Evolutionary conservation across 2,797 vertebrate species (phyloP).

Genomic region (Avahi laniger): DNA sequence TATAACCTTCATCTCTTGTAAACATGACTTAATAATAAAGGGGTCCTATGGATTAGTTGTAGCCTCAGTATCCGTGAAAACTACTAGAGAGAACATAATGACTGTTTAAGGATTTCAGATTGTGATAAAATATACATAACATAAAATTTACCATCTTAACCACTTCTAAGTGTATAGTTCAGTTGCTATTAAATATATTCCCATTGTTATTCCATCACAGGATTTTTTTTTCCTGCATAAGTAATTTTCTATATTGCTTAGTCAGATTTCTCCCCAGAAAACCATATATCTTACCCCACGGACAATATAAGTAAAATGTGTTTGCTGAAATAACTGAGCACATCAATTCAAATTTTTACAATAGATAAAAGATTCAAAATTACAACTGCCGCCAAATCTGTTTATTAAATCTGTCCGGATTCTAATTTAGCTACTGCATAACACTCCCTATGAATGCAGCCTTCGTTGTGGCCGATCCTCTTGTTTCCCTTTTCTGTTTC

Average conservation of each 20-base stretch:
- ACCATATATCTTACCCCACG: neutral
- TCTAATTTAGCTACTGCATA: neutral
- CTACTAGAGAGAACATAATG: neutral
- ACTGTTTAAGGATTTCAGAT: neutral
- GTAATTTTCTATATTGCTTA: neutral
- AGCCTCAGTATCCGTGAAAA: neutral
- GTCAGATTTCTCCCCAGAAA: constrained; percentile 27
- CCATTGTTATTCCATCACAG: neutral
- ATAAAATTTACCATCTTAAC: neutral
- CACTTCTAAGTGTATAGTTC: neutral
- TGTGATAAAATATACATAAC: neutral
- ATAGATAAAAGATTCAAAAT: neutral
- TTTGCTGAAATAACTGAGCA: constrained; percentile 19
- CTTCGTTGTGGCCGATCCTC: neutral
- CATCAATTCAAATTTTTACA: neutral
- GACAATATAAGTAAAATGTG: constrained; percentile 5
- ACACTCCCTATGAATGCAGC: neutral
- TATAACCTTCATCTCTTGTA: neutral
- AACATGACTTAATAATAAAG: neutral
- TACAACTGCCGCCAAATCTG: constrained; percentile 20
- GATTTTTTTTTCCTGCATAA: constrained; percentile 25
- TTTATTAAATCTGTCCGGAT: constrained; percentile 50
- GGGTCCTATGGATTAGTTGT: neutral
- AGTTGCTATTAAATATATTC: neutral
- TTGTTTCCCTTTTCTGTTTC: neutral